Evolutionary conservation across 1,140 invertebrate genomes (phyloP), one percentile per base, ranked within the genome.

Genomic region (Palaemon carinicauda): DNA sequence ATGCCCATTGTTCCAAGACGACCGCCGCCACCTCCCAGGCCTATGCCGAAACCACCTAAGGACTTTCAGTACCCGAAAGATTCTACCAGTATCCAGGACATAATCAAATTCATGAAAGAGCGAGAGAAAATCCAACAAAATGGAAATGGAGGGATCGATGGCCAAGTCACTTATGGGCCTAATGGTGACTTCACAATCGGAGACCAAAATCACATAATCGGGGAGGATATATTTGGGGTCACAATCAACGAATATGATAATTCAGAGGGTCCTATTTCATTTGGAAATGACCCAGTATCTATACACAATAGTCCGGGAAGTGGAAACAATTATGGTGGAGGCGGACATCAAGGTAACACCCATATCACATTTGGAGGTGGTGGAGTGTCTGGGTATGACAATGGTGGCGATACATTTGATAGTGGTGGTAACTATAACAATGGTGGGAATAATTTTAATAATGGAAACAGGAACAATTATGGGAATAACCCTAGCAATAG

Each of bases 21-120:
- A 14, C 65, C 29, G 17, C 65, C 29, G 7, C 81, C 71, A 19
- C 53, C 29, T 21, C 82, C 27, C 3, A 41, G n/a, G 3, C 73
- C 82, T 31, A 65, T 14, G 9, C 82, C 75, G 4, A 50, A 21
- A 9, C 82, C 82, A 1, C 82, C 82, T 1, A 84, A 77, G 74
- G 82, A 77, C 4, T 84, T 77, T 31, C 82, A 78, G 73, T 84
- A 84, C 21, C 82, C 82, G 9, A 27, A 19, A 4, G 74, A 84
- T 21, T 77, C 82, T 0, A 17, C 14, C 52, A 84, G 82, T 53
- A 84, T 84, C 27, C 82, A 84, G 73, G 82, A 84, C 41, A 84
- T 84, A 73, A 65, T 84, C n/a, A 31, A 29, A 27, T 84, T 77
- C 54, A 84, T 84, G 73, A 84, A 73, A 27, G 41, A 82, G 9